Base-by-base conservation (phyloP, 2,797 vertebrate genomes). In the Cuniculus paca region DNA sequence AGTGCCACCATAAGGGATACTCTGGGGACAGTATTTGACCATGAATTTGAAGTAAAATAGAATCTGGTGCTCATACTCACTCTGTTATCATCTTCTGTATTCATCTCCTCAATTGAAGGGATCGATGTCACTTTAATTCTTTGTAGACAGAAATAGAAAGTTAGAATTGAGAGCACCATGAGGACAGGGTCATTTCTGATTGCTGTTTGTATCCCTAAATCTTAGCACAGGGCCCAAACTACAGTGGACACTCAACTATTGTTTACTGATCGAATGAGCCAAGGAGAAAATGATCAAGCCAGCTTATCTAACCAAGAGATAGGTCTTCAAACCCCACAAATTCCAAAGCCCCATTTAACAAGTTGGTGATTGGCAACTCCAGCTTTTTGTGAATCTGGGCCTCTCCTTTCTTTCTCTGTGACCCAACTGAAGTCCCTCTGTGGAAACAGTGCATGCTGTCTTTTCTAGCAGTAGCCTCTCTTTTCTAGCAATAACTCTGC, bases 401-500 rank as follows among this genome's bases (percentile, higher is more conserved):
- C 58, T 81, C 70, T 28, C 45, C 0, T 50, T 36, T 26, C 36
- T 78, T 79, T 72, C 63, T 93, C 70, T 87, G 34, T 82, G 82
- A 94, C 61, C 52, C 91, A 68, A 50, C 42, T 9, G 31, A 20
- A 36, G 52, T 26, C 68, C 63, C 61, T 58, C 36, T 80, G 0
- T 36, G 94, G 52, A 34, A 72, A 20, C 0, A 1, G 48, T 48
- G 7, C 70, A 19, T 26, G 20, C 52, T 72, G 54, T 80, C 81
- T 52, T 36, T 83, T 48, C 58, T 74, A 96, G 42, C 75, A 26
- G 8, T 52, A 42, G 48, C 12, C 70, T 95, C 82, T 98, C 84
- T 96, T 95, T 97, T 95, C 0, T 96, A 99, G 99, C 99, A 22
- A 98, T 99, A 93, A 99, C 99, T 97, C 98, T 99, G 61, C 99